phyloP scores from a whole-genome alignment of 2,888 invertebrate species.

The Cryptosula pallasiana region DNA sequence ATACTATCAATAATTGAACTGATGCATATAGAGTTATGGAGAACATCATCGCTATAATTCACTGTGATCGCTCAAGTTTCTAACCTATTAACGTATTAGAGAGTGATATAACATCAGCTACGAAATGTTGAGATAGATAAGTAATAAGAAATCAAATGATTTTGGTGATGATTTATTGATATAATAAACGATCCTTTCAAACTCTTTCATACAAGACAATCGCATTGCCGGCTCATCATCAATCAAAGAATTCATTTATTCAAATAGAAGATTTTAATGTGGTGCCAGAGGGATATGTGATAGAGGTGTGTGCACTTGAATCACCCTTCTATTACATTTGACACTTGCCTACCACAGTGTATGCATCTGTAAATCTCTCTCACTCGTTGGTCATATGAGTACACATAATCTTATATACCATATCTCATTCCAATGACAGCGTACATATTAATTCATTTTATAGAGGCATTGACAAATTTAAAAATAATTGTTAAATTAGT shows the following conservation, averaged over 20 bases:
- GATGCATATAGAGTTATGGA: too few species aligned
- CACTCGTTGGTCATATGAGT: background rate
- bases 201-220: too few species aligned
- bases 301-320: background rate
- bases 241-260: background rate
- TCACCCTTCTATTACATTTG: background rate
- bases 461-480: constrained; percentile 6
- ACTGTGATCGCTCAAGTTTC: too few species aligned
- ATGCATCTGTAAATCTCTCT: background rate
- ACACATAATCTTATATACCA: background rate
- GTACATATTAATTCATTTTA: background rate
- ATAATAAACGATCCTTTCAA: too few species aligned
- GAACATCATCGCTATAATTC: too few species aligned
- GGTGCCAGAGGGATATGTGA: constrained; percentile 17
- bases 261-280: background rate
- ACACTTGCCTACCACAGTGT: background rate
- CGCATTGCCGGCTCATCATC: background rate
- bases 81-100: too few species aligned
- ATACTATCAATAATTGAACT: too few species aligned
- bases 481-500: constrained; percentile 17
- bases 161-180: too few species aligned
- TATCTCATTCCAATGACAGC: background rate
- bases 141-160: too few species aligned
- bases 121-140: too few species aligned
- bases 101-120: too few species aligned